Evolutionary conservation across 2,888 invertebrate genomes (phyloP).

Genomic region (Drosophila anomalipes): DNA sequence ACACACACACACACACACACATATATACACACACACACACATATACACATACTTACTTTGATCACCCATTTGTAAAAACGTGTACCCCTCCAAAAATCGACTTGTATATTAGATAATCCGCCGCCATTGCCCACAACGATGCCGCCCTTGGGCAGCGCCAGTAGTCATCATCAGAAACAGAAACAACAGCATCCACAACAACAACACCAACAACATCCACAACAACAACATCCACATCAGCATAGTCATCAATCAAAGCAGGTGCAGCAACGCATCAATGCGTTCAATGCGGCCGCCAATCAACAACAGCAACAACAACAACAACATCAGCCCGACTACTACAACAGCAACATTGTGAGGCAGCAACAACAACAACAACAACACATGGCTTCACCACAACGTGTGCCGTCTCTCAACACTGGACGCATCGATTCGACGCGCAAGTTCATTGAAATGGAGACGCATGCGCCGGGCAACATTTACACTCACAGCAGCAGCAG

Average conservation of each 20-base stretch:
- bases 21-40: conserved; percentile 21
- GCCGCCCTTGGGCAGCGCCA: conserved; percentile 82
- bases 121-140: conserved; percentile 85
- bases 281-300: conserved; percentile 80
- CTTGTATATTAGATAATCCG: conserved; percentile 82
- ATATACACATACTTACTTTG: conserved; percentile 2
- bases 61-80: conserved; percentile 58
- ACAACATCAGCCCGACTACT: conserved; percentile 66
- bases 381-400: conserved; percentile 57
- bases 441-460: conserved; percentile 82
- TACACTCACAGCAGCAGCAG: conserved; percentile 23
- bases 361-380: conserved; percentile 59
- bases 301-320: conserved; percentile 64
- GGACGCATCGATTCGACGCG: conserved; percentile 72
- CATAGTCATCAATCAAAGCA: conserved; percentile 62
- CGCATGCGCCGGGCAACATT: conserved; percentile 53
- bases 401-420: conserved; percentile 56
- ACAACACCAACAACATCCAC: conserved; percentile 37
- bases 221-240: conserved; percentile 41
- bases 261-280: conserved; percentile 82
- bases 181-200: conserved; percentile 39
- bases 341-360: conserved; percentile 54
- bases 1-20: conserved; percentile 36
- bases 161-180: conserved; percentile 51
- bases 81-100: conserved; percentile 52